Evolutionary conservation across 1,140 invertebrate genomes (phyloP), one percentile per base, ranked within the genome.

Genomic region (Heliconius nattereri): DNA sequence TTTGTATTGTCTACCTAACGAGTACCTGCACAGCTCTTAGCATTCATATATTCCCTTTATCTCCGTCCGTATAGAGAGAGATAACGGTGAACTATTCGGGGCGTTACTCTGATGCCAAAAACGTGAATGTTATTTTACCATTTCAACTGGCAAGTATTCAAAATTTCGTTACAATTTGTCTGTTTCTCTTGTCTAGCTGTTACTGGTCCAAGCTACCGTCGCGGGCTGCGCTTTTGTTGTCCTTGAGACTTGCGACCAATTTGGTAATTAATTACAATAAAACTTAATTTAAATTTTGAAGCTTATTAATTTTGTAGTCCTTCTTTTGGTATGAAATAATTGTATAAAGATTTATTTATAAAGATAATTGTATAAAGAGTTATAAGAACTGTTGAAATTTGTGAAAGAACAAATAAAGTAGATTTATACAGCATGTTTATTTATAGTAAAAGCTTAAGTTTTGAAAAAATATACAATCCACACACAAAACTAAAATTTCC

Each of bases 71-170:
- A 75, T 23, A 16, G 71, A 32, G 71, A 32, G 32, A 57, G 75
- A 74, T 76, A 72, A 76, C 74, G 54, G 72, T 37, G 35, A 73
- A 73, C 45, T 54, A 71, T 77, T 70, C 60, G 45, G 54, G 71
- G 26, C 60, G 75, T 71, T 71, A 74, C 66, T 71, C 71, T 26
- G 76, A 49, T 81, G 80, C 80, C 80, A 81, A 81, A 66, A 78
- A 81, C 80, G 54, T 77, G 75, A 76, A 77, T 70, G 75, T 60
- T 81, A 78, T 81, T 81, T 75, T 23, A 71, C 57, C 60, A 45
- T 75, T 81, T 75, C 60, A 75, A 74, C 75, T 81, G 80, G 80
- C 80, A 81, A 71, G 57, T 75, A 75, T 81, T 81, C 80, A 81
- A 81, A 70, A 77, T 52, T 76, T 71, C 13, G 60, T n/a, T 40